These are phyloP conservation scores for Drosophila picticornis DNA, from an alignment of 2,888 invertebrate genomes.

Conservation along the genomic window DNA sequence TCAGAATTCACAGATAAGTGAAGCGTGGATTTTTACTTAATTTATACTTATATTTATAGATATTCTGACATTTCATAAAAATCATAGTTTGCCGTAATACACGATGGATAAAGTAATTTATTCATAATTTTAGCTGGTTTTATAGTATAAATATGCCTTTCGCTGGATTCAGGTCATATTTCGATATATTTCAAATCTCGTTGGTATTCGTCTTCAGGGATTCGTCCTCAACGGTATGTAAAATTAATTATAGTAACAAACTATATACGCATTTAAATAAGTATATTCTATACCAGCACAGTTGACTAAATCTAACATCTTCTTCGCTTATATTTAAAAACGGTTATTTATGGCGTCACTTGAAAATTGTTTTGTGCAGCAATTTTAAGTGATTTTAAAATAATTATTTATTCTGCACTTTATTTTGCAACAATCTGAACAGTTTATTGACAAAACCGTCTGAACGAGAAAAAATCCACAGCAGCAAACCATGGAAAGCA, in stretches of 20 bases:
- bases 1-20: neutral
- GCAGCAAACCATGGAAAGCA: conserved; percentile 33
- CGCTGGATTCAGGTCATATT: neutral
- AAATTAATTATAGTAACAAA: neutral
- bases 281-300: neutral
- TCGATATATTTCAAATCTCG: neutral
- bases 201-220: neutral
- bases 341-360: neutral
- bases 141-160: neutral
- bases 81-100: neutral
- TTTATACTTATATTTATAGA: neutral
- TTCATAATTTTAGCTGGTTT: too few relatives aligned
- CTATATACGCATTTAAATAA: neutral
- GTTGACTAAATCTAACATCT: neutral
- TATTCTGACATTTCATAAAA: neutral
- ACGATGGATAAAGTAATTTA: neutral
- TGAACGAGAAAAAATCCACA: neutral
- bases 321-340: neutral
- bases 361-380: neutral
- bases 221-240: neutral
- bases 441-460: neutral
- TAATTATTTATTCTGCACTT: neutral
- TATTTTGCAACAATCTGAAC: neutral
- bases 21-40: neutral
- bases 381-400: neutral